Evolutionary conservation across 2,113 vertebrate species (phyloP), one percentile per base, ranked within the genome.

Genomic region (Chaenogobius annularis): DNA sequence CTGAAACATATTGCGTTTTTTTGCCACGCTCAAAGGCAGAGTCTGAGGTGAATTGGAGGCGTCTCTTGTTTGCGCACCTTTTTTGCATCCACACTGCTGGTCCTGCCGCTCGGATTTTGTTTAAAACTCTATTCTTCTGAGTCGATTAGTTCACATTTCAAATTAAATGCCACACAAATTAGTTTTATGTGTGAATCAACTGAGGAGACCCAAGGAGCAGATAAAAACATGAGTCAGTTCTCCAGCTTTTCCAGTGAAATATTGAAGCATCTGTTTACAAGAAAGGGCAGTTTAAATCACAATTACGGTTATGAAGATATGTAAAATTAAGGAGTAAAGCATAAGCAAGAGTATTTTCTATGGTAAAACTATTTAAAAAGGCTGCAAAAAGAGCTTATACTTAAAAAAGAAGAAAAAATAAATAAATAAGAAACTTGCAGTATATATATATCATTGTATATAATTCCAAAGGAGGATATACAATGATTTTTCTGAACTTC

Each of bases 11-110:
- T 44, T 66, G 63, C 22, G 59, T 31, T 17, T 73, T n/a, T 61
- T 10, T 14, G 20, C 61, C 78, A 73, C 37, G 68, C 61, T 64
- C 26, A 31, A 40, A 61, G 71, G 71, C 44, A 20, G 17, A 35
- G 22, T 74, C 12, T 61, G 58, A 61, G 23, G 55, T 26, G 12
- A 54, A 54, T 14, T 23, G 26, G 26, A 12, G 13, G 11, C 4
- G 14, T 14, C 14, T 4, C 0, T 58, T 54, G 50, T 54, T 52
- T 3, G 6, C n/a, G 17, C 19, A n/a, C n/a, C n/a, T n/a, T n/a
- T n/a, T n/a, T n/a, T n/a, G n/a, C n/a, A n/a, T n/a, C 50, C 50
- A 54, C 9, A 20, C 19, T 54, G 19, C 9, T 20, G 8, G 50
- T 54, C 19, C n/a, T 54, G 10, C 19, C 5, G 19, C 7, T 54